Conservation (phyloP, 2,888 invertebrate species). For the Tholera decimalis region DNA sequence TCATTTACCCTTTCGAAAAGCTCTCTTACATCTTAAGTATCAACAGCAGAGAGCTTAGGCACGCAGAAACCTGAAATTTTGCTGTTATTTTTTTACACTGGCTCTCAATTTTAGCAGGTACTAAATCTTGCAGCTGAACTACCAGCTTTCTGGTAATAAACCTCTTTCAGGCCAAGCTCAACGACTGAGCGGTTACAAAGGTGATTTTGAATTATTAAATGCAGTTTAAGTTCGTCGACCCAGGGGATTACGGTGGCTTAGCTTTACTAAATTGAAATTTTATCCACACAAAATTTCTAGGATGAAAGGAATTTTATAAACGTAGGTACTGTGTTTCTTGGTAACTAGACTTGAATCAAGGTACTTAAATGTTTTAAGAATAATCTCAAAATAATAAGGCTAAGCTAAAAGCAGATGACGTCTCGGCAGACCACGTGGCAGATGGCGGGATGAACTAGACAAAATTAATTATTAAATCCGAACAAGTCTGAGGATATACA, state of each 20-base stretch:
- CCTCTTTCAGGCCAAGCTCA: conserved; percentile 35
- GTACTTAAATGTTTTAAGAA: no score
- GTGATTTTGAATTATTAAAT: conserved; percentile 53
- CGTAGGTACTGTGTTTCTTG: background rate
- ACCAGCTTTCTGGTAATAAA: conserved; percentile 23
- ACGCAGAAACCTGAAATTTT: background rate
- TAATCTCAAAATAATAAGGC: no score
- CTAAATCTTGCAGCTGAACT: conserved; percentile 42
- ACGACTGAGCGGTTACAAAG: conserved; percentile 52
- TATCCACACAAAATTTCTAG: conserved; percentile 34
- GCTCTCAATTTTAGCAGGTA: conserved; percentile 9
- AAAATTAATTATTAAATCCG: no score
- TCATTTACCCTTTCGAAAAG: no score
- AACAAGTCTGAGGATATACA: no score
- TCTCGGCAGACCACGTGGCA: no score
- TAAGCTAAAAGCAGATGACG: no score
- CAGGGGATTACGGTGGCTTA: conserved; percentile 32
- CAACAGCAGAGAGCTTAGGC: background rate
- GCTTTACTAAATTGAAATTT: conserved; percentile 43
- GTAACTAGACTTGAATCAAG: background rate
- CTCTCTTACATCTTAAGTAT: no score
- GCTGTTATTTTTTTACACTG: background rate
- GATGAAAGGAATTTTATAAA: conserved; percentile 42
- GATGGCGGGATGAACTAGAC: no score
- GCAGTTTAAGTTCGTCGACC: conserved; percentile 45